phyloP scores from a whole-genome alignment of 2,113 vertebrate genomes.

The Rhombomys opimus region DNA sequence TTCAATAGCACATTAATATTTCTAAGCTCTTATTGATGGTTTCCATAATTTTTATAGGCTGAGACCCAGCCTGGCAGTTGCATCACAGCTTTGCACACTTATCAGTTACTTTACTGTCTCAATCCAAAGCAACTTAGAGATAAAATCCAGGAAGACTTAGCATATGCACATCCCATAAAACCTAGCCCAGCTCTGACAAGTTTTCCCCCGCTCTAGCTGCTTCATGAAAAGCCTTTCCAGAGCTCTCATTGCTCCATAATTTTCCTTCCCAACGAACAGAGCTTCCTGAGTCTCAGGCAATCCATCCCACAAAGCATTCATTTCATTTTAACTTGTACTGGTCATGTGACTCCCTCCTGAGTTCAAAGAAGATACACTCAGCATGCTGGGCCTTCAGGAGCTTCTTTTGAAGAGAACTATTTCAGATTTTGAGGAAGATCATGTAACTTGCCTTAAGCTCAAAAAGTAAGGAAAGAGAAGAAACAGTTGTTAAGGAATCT shows the following conservation, averaged over 20 bases:
- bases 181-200: not conserved
- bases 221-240: not conserved
- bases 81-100: not conserved
- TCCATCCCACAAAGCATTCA: not conserved
- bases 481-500: not conserved
- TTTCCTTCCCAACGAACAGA: not conserved
- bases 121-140: not conserved
- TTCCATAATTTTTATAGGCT: not conserved
- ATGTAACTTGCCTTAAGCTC: slow-evolving; percentile 26
- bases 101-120: not conserved
- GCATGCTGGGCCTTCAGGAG: not conserved
- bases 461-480: not conserved
- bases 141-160: not conserved
- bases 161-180: too few relatives aligned
- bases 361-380: slow-evolving; percentile 50
- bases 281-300: not conserved
- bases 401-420: slow-evolving; percentile 34
- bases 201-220: not conserved
- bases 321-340: not conserved
- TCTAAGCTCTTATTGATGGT: not conserved
- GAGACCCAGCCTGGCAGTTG: not conserved
- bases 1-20: not conserved
- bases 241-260: not conserved
- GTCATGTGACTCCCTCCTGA: not conserved
- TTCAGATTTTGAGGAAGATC: not conserved